Evolutionary conservation across 1,140 invertebrate genomes (phyloP).

Genomic region (Acromyrmex charruanus): DNA sequence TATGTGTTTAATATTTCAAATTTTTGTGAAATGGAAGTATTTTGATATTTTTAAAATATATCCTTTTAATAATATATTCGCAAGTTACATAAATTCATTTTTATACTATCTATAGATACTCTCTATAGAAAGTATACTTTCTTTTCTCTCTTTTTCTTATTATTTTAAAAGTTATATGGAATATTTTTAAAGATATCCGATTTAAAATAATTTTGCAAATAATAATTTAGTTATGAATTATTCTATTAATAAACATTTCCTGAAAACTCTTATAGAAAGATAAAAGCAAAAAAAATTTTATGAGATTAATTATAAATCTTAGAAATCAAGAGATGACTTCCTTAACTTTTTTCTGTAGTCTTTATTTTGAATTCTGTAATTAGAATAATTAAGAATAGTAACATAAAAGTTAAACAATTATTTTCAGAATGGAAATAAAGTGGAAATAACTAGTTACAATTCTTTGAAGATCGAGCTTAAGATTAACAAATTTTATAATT

Average conservation of each 20-base stretch:
- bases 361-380: background rate
- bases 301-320: background rate
- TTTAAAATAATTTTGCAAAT: background rate
- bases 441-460: no score
- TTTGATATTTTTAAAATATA: background rate
- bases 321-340: background rate
- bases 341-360: background rate
- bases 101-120: background rate
- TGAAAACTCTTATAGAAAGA: background rate
- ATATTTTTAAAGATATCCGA: background rate
- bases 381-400: slow-evolving; percentile 11
- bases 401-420: no score
- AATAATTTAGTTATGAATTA: background rate
- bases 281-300: background rate
- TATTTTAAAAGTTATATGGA: background rate
- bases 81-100: background rate
- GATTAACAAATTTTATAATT: background rate
- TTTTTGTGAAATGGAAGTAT: background rate
- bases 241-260: background rate
- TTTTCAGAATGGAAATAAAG: no score
- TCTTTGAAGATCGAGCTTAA: background rate
- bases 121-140: background rate
- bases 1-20: background rate
- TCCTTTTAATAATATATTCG: background rate
- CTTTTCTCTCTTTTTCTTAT: background rate